phyloP scores from a whole-genome alignment of 2,888 invertebrate genomes.

The Sclerodermus sp. region DNA sequence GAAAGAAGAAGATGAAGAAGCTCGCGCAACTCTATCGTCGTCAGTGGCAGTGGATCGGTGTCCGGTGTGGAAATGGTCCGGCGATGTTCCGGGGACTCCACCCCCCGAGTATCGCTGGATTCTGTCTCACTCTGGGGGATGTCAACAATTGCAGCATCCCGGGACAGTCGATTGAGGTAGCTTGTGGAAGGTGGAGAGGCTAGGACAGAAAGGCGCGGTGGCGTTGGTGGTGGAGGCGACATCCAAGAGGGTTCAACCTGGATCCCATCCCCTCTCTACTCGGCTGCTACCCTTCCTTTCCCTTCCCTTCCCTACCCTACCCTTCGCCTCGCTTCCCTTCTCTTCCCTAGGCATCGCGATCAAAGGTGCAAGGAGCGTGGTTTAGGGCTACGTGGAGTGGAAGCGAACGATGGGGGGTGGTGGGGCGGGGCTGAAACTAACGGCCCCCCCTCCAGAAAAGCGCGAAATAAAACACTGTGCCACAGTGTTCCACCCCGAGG shows the following conservation, averaged over 20 bases:
- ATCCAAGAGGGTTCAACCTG: background rate
- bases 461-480: slow-evolving; percentile 53
- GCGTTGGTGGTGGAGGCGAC: slow-evolving; percentile 21
- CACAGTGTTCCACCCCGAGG: slow-evolving; percentile 52
- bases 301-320: no score
- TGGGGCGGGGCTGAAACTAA: slow-evolving; percentile 44
- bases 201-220: slow-evolving; percentile 13
- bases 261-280: no score
- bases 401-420: slow-evolving; percentile 1
- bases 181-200: slow-evolving; percentile 29
- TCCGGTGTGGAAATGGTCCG: background rate
- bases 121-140: slow-evolving; percentile 34
- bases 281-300: no score
- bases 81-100: no score
- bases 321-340: no score
- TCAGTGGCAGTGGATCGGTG: background rate
- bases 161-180: slow-evolving; percentile 43
- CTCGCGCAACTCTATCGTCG: background rate
- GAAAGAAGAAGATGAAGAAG: no score
- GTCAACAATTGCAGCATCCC: slow-evolving; percentile 53
- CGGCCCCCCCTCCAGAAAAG: slow-evolving; percentile 28
- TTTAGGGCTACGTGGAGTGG: background rate
- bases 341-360: background rate
- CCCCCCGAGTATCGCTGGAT: no score
- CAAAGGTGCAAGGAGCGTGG: background rate